These are phyloP conservation scores for Paramormyrops kingsleyae DNA, from an alignment of 2,113 vertebrate genomes.

Conservation along the genomic window DNA sequence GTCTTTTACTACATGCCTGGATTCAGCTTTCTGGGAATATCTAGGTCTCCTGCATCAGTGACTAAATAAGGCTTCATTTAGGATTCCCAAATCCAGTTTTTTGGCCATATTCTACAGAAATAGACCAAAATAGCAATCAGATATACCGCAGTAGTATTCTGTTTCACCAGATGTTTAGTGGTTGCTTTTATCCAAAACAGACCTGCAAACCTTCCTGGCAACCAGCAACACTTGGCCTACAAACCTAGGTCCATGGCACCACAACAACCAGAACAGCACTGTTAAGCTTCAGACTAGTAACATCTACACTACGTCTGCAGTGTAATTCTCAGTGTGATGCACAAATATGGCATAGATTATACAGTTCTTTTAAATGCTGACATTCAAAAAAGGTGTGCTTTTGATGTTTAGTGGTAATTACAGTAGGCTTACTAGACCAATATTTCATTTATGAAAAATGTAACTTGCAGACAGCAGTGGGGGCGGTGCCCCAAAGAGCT, in stretches of 20 bases:
- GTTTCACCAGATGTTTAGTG: not conserved
- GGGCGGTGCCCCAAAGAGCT: not conserved
- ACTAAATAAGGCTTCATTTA: not conserved
- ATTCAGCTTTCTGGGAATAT: not conserved
- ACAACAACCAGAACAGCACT: not conserved
- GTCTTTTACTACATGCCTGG: not conserved
- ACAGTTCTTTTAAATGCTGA: not conserved
- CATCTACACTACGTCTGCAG: not conserved
- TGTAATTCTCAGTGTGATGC: not conserved
- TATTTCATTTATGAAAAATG: not conserved
- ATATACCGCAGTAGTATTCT: not conserved
- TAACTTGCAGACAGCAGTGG: not conserved
- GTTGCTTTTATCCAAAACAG: not conserved
- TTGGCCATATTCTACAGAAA: not conserved
- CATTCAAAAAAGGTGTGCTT: not conserved
- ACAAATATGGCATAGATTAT: not conserved
- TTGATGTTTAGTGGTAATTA: not conserved
- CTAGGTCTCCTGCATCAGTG: not conserved
- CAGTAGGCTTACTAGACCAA: not conserved
- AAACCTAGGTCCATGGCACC: not conserved
- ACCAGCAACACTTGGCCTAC: not conserved
- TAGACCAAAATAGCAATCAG: not conserved
- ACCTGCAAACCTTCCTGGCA: not conserved
- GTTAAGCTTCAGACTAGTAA: not conserved
- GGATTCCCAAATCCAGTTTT: not conserved